phyloP scores from a whole-genome alignment of 1,140 invertebrate species.

The Choristoneura fumiferana region DNA sequence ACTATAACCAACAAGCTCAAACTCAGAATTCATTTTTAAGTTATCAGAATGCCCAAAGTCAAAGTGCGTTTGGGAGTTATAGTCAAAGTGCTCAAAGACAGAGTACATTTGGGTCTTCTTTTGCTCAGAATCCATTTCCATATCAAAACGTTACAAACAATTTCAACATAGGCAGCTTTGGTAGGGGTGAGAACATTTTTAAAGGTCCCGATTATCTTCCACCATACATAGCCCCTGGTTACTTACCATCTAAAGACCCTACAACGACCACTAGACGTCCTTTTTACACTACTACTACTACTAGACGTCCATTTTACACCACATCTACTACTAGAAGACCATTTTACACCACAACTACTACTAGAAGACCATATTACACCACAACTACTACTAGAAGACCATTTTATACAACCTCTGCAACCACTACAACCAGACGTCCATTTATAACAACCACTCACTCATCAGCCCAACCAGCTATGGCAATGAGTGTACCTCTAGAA shows the following conservation, averaged over 20 bases:
- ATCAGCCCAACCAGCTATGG: neutral
- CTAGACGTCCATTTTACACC: neutral
- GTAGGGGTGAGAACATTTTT: too few species aligned
- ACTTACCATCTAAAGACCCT: neutral
- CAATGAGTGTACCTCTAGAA: neutral
- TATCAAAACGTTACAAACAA: neutral
- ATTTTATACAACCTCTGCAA: neutral
- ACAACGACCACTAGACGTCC: neutral
- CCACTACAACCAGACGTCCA: neutral
- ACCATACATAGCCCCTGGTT: neutral
- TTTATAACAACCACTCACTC: neutral
- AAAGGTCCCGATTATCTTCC: neutral
- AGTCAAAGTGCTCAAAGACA: neutral
- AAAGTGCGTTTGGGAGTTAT: neutral
- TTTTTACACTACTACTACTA: neutral
- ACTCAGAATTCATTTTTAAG: neutral
- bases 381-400: neutral
- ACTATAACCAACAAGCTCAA: neutral
- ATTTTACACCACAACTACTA: too few species aligned
- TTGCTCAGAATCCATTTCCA: neutral
- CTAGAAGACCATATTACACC: neutral
- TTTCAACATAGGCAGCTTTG: neutral
- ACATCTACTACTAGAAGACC: neutral
- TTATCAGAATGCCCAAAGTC: neutral
- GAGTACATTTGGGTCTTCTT: neutral